Percentiles rank a stretch among this genome's conserved stretches.
Conservation (phyloP, 2,113 vertebrate genomes). For the Osmerus mordax region DNA sequence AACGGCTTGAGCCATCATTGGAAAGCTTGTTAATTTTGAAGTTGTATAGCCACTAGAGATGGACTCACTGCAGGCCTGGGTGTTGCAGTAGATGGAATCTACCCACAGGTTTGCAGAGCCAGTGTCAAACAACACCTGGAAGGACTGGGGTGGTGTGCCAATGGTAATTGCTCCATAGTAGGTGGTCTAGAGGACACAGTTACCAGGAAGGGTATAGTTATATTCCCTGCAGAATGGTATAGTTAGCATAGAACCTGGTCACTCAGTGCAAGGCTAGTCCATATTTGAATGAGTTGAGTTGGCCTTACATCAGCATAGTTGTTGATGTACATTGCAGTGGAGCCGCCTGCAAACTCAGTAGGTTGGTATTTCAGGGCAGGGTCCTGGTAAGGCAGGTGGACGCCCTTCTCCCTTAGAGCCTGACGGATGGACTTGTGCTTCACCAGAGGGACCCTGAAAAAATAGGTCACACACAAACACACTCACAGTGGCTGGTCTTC, state of each 20-base stretch:
- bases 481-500: not conserved
- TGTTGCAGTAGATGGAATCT: slow-evolving; percentile 59
- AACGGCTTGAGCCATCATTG: too few relatives aligned
- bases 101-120: slow-evolving; percentile 66
- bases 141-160: slow-evolving; percentile 59
- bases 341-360: slow-evolving; percentile 19
- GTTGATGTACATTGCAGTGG: slow-evolving; percentile 65
- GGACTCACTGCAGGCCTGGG: slow-evolving; percentile 60
- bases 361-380: slow-evolving; percentile 59
- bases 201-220: too few relatives aligned
- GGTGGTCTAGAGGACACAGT: slow-evolving; percentile 41
- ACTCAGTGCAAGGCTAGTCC: too few relatives aligned
- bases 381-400: slow-evolving; percentile 52
- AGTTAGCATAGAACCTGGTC: too few relatives aligned
- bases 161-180: slow-evolving; percentile 59
- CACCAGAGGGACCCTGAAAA: slow-evolving; percentile 68
- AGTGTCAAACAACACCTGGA: slow-evolving; percentile 65
- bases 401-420: slow-evolving; percentile 68
- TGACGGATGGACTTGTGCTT: slow-evolving; percentile 71
- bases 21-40: not conserved
- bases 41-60: not conserved
- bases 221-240: too few relatives aligned
- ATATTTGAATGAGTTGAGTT: not conserved
- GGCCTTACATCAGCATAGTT: slow-evolving; percentile 78
- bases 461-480: not conserved